Evolutionary conservation across 2,113 vertebrate genomes (phyloP).

Genomic region (Calyptommatus sinebrachiatus): DNA sequence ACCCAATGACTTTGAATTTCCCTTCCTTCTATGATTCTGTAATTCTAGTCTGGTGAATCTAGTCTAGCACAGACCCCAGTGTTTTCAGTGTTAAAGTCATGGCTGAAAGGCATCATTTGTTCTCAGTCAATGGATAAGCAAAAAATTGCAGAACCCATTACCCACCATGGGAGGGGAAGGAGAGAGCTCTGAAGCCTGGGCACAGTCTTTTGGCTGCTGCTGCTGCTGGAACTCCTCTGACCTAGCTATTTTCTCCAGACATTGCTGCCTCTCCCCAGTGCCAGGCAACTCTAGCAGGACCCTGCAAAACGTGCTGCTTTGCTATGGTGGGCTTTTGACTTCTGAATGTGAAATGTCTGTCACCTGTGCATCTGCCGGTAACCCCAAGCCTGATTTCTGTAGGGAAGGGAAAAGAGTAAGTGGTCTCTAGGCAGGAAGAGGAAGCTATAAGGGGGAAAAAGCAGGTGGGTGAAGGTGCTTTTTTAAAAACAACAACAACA

Average conservation of each 20-base stretch:
- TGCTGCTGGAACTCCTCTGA: constrained; percentile 41
- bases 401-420: constrained; percentile 39
- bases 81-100: too few species aligned
- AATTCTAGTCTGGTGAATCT: too few species aligned
- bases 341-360: constrained; percentile 56
- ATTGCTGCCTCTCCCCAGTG: background rate
- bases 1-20: too few species aligned
- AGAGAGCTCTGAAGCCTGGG: constrained; percentile 21
- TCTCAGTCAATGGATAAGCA: background rate
- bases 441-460: constrained; percentile 2
- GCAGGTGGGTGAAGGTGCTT: too few species aligned
- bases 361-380: constrained; percentile 42
- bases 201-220: constrained; percentile 8
- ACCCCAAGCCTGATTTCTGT: constrained; percentile 37
- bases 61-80: too few species aligned
- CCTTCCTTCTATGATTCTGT: too few species aligned
- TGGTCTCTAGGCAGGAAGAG: constrained; percentile 24
- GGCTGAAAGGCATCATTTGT: fast-evolving
- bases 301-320: constrained; percentile 32
- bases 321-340: constrained; percentile 19
- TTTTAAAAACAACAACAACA: background rate
- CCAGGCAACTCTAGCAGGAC: constrained; percentile 24
- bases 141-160: background rate
- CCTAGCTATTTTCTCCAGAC: constrained; percentile 34
- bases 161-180: background rate